Evolutionary conservation across 2,888 invertebrate genomes (phyloP).

Genomic region (Andrena bicolor): DNA sequence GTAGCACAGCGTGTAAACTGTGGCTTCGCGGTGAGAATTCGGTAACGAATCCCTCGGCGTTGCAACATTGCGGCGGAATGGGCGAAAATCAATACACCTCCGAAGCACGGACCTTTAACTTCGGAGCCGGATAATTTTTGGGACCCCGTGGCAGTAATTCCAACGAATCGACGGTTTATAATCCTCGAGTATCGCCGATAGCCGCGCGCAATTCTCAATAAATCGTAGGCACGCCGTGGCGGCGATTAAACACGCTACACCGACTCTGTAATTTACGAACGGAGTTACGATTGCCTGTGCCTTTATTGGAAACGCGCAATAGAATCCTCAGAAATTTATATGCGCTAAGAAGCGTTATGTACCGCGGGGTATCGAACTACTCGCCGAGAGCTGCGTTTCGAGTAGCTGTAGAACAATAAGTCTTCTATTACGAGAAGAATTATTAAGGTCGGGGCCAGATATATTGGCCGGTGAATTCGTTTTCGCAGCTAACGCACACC

Average conservation of each 20-base stretch:
- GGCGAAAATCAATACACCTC: conserved; percentile 42
- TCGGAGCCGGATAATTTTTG: conserved; percentile 33
- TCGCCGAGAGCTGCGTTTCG: no score
- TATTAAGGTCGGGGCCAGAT: no score
- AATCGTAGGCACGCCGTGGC: background rate
- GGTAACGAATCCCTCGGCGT: conserved; percentile 37
- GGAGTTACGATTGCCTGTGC: background rate
- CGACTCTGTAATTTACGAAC: conserved; percentile 12
- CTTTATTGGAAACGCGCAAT: background rate
- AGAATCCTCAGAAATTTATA: background rate
- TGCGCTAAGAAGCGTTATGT: background rate
- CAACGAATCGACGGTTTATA: background rate
- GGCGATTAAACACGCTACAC: conserved; percentile 5
- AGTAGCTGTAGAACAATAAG: background rate
- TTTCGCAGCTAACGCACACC: no score
- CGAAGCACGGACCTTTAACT: background rate
- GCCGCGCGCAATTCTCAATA: background rate
- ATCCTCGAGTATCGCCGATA: background rate
- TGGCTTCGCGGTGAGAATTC: conserved; percentile 37
- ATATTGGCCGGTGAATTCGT: no score
- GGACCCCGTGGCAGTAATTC: conserved; percentile 14
- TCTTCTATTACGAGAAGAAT: background rate
- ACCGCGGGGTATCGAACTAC: background rate
- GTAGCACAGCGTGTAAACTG: conserved; percentile 41
- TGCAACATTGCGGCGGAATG: conserved; percentile 26